Evolutionary conservation across 2,797 vertebrate species (phyloP).

Genomic region (Babyrousa celebensis): DNA sequence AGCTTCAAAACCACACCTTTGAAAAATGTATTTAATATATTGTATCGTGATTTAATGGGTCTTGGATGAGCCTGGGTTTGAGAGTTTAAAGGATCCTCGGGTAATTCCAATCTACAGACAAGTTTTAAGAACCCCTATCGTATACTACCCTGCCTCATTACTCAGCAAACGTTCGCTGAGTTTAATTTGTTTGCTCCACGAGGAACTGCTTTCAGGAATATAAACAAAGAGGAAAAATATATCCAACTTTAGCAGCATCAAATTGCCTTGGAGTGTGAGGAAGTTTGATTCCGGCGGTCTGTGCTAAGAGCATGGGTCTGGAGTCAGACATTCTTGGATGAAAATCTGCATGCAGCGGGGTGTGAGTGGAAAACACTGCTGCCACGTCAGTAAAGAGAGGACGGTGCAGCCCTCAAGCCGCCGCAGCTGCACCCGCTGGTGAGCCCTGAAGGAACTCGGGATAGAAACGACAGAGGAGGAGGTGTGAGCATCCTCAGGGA

Average conservation of each 20-base stretch:
- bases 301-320: neutral
- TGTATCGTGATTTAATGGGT: neutral
- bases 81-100: neutral
- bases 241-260: neutral
- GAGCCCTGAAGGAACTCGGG: neutral
- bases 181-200: neutral
- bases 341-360: neutral
- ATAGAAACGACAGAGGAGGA: neutral
- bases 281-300: neutral
- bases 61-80: neutral
- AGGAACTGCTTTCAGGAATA: neutral
- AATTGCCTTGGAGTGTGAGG: too few relatives aligned
- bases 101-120: neutral
- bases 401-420: rapidly evolving
- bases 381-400: neutral
- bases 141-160: neutral
- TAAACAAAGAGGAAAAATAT: neutral
- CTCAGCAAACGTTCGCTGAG: neutral
- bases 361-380: neutral
- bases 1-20: neutral
- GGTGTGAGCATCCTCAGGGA: neutral
- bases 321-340: neutral
- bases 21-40: neutral
- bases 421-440: neutral
- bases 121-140: neutral